Conservation (phyloP, 2,113 vertebrate genomes). For the Cynoglossus semilaevis region DNA sequence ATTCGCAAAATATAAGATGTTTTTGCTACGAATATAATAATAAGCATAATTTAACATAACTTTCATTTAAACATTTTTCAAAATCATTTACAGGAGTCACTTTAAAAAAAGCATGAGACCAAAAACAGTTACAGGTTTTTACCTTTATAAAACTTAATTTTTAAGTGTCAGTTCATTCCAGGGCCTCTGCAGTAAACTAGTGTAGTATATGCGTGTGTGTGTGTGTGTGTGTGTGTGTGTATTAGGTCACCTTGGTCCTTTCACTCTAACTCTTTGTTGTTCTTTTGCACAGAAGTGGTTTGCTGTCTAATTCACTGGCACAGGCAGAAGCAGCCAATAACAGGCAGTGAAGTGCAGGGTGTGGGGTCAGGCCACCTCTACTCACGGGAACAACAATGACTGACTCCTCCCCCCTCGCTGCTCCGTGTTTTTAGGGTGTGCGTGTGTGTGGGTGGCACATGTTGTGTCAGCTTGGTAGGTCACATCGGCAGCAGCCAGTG, state of each 20-base stretch:
- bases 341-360: constrained; percentile 42
- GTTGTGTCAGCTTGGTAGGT: constrained; percentile 43
- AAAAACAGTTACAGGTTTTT: too few relatives aligned
- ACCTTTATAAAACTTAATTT: too few relatives aligned
- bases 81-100: too few relatives aligned
- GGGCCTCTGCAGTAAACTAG: too few relatives aligned
- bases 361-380: constrained; percentile 73
- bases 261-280: constrained; percentile 28
- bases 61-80: too few relatives aligned
- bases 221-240: constrained; percentile 1
- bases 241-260: constrained; percentile 23
- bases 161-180: too few relatives aligned
- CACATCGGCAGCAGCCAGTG: constrained; percentile 42
- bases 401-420: constrained; percentile 50
- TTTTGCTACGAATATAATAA: too few relatives aligned
- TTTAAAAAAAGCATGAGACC: too few relatives aligned
- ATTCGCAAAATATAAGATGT: too few relatives aligned
- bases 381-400: constrained; percentile 64
- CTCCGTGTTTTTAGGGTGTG: constrained; percentile 33
- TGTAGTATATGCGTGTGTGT: too few relatives aligned
- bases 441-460: constrained; percentile 27
- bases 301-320: constrained; percentile 45
- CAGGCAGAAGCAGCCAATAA: constrained; percentile 65
- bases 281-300: constrained; percentile 18
- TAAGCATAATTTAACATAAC: too few relatives aligned